Evolutionary conservation across 2,113 vertebrate genomes (phyloP).

Genomic region (Sarotherodon lohbergeri): DNA sequence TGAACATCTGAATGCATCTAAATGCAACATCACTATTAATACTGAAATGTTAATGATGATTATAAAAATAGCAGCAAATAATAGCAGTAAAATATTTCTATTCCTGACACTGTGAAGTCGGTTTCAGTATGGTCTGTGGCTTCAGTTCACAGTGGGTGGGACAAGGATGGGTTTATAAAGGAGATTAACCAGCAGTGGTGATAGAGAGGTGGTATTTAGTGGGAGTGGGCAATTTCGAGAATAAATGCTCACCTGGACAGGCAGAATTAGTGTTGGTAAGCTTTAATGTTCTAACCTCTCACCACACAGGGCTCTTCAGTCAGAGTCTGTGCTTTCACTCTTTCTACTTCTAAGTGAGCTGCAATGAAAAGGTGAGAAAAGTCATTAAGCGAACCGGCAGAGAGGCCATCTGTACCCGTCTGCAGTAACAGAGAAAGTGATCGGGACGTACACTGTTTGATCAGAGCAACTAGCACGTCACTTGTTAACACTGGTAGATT

Average conservation of each 20-base stretch:
- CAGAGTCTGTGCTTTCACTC: background rate
- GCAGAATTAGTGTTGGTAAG: background rate
- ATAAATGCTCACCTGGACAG: background rate
- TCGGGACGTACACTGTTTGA: background rate
- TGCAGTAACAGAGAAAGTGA: background rate
- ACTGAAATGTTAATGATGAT: no score
- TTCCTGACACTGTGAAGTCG: background rate
- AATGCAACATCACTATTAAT: no score
- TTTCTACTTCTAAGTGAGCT: background rate
- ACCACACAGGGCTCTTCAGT: background rate
- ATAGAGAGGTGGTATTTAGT: background rate
- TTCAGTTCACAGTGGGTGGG: background rate
- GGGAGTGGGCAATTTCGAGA: background rate
- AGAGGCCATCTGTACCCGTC: background rate
- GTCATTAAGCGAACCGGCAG: background rate
- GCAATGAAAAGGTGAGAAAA: constrained; percentile 8
- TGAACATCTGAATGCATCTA: no score
- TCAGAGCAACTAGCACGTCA: background rate
- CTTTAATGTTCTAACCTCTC: background rate
- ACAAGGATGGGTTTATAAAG: background rate
- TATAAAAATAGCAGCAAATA: no score
- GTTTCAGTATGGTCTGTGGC: background rate
- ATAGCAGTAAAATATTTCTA: no score
- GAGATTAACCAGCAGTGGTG: background rate
- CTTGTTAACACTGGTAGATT: background rate